Conservation (phyloP, 2,113 vertebrate species). For the Cervus canadensis region DNA sequence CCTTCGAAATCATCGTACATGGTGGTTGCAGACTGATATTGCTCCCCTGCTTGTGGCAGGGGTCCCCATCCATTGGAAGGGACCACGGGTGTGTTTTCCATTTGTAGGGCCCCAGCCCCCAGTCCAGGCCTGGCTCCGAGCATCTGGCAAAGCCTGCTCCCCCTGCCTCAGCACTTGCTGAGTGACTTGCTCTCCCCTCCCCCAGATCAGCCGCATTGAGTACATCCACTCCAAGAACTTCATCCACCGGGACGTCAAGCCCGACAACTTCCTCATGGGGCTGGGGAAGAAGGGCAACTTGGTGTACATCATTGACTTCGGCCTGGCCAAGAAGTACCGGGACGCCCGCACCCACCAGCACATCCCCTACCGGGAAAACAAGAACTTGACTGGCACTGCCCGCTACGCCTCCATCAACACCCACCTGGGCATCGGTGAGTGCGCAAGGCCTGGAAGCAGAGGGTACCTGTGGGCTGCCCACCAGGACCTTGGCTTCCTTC, state of each 20-base stretch:
- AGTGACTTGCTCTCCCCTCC: background rate
- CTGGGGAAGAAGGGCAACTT: slow-evolving; percentile 97
- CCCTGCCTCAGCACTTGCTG: background rate
- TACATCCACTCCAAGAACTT: slow-evolving; percentile 99
- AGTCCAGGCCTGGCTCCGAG: background rate
- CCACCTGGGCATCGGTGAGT: slow-evolving; percentile 95
- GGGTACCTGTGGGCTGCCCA: fast-evolving
- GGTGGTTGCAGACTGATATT: background rate
- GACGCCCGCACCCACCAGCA: slow-evolving; percentile 98
- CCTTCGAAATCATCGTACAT: background rate
- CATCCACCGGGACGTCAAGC: slow-evolving; percentile 97
- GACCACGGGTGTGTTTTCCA: background rate
- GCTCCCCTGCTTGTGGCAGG: background rate
- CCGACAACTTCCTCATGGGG: slow-evolving; percentile 98
- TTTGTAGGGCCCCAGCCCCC: background rate
- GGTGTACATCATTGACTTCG: slow-evolving; percentile 99
- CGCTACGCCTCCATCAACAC: slow-evolving; percentile 98
- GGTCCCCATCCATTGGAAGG: background rate
- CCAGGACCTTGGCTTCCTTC: background rate
- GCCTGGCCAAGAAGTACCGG: slow-evolving; percentile 96
- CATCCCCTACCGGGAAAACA: slow-evolving; percentile 98
- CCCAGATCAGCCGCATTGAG: slow-evolving; percentile 96
- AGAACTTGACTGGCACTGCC: slow-evolving; percentile 96
- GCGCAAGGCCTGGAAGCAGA: fast-evolving
- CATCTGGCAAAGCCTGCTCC: background rate